These are phyloP conservation scores for Psittacara wagleri DNA, from an alignment of 2,113 vertebrate genomes.

Conservation along the genomic window DNA sequence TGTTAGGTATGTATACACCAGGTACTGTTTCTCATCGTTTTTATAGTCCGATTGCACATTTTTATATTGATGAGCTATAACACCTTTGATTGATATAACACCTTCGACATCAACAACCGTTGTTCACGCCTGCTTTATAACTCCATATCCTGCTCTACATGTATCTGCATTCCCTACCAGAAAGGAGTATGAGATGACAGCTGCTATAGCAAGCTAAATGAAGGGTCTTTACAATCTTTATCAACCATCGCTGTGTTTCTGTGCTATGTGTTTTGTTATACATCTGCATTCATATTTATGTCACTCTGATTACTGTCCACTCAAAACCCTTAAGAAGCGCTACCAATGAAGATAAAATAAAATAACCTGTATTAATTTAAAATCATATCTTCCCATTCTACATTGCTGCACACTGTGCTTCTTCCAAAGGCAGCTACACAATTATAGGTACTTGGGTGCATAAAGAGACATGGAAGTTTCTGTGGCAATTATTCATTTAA, in stretches of 20 bases:
- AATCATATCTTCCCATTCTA: neutral
- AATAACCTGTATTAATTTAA: conserved; percentile 8
- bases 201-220: neutral
- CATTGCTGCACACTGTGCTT: neutral
- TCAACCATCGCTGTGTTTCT: neutral
- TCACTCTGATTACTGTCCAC: neutral
- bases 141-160: neutral
- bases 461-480: neutral
- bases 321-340: neutral
- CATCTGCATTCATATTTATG: neutral
- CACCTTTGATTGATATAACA: neutral
- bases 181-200: neutral
- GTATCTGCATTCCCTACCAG: neutral
- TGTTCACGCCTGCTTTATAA: neutral
- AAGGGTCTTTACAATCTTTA: neutral
- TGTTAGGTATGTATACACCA: neutral
- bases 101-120: neutral
- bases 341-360: conserved; percentile 1
- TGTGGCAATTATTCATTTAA: conserved; percentile 53
- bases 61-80: neutral
- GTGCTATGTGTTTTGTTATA: neutral
- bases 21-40: neutral
- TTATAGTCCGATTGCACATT: neutral
- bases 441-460: conserved; percentile 16
- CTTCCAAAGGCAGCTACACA: neutral